A percentile compares a stretch with the other conserved stretches of the same genome.
Conservation (phyloP, 2,113 vertebrate genomes). For the Myotis yumanensis region DNA sequence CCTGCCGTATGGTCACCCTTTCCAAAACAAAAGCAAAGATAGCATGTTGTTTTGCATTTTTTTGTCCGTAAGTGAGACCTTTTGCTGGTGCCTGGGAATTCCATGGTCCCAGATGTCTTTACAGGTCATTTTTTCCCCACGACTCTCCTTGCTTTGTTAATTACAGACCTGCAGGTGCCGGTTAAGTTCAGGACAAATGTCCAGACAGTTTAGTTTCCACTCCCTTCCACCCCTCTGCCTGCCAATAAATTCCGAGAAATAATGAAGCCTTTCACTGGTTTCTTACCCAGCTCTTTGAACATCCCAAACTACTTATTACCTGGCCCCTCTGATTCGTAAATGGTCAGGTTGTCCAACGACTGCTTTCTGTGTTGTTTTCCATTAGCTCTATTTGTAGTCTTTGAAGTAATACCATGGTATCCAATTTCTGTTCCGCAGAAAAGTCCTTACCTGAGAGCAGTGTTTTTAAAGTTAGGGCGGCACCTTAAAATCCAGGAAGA, state of each 20-base stretch:
- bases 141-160: neutral
- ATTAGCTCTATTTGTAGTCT: neutral
- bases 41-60: neutral
- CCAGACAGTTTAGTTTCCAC: neutral
- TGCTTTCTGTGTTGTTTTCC: slow-evolving; percentile 50
- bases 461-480: neutral
- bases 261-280: slow-evolving; percentile 30
- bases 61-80: neutral
- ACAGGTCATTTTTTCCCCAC: neutral
- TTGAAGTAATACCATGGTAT: slow-evolving; percentile 8
- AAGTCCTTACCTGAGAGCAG: neutral
- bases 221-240: neutral
- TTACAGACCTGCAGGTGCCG: slow-evolving; percentile 28
- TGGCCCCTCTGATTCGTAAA: slow-evolving; percentile 36
- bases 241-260: slow-evolving; percentile 31
- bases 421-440: slow-evolving; percentile 7
- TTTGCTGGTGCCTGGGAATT: slow-evolving; percentile 16
- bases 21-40: slow-evolving; percentile 46
- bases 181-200: slow-evolving; percentile 45
- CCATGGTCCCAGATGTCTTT: neutral
- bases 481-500: neutral
- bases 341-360: neutral
- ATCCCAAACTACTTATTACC: slow-evolving; percentile 29
- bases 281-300: slow-evolving; percentile 44
- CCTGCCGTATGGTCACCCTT: neutral